Percentiles rank a stretch among this genome's conserved stretches.
These are phyloP conservation scores for Limnephilus auricula DNA, from an alignment of 2,888 invertebrate genomes.

Conservation along the genomic window DNA sequence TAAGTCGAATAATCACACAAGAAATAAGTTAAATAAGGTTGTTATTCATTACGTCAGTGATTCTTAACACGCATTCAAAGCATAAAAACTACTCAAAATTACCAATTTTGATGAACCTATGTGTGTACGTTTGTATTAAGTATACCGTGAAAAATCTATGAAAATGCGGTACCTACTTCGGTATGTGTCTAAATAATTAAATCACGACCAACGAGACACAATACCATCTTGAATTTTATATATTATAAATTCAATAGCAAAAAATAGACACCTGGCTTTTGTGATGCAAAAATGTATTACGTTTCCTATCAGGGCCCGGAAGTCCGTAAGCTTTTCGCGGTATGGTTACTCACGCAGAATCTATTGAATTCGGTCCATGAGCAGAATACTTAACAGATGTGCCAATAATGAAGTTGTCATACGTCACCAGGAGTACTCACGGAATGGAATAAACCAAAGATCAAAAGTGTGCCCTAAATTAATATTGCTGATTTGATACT, in stretches of 20 bases:
- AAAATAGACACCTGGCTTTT: constrained; percentile 29
- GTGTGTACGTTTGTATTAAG: neutral
- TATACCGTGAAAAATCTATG: neutral
- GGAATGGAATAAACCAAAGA: neutral
- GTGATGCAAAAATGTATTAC: neutral
- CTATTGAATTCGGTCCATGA: neutral
- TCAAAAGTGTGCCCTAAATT: neutral
- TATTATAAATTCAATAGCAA: neutral
- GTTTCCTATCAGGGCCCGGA: neutral
- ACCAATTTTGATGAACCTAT: too few relatives aligned
- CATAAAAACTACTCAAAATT: neutral
- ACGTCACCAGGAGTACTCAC: neutral
- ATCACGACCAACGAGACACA: neutral
- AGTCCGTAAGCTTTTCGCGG: constrained; percentile 31
- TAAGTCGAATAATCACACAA: neutral
- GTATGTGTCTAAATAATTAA: neutral
- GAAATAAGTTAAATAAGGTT: neutral
- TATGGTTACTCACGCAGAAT: neutral
- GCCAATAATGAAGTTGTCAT: neutral
- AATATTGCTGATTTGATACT: neutral
- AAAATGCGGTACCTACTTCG: neutral
- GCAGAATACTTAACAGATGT: neutral
- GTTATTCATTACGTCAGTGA: neutral
- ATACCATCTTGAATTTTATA: neutral
- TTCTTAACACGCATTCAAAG: neutral